These are phyloP conservation scores for Gasteruption jaculator DNA, from an alignment of 2,888 invertebrate species.

Conservation along the genomic window DNA sequence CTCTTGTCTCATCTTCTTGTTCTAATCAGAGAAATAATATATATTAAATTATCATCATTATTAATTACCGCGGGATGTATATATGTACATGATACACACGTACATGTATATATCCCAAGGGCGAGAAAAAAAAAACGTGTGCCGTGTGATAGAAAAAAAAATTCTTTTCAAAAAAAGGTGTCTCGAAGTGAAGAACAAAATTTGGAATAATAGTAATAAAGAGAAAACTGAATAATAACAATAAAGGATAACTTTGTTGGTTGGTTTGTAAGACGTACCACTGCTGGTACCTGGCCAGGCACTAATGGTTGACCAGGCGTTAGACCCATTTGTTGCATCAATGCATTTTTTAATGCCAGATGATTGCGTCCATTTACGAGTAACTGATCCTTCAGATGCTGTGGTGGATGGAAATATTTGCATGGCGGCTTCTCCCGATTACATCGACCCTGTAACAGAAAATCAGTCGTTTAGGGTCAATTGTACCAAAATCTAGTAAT, in stretches of 20 bases:
- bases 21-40: no score
- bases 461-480: slow-evolving; percentile 22
- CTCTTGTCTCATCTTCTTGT: no score
- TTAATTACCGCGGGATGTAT: no score
- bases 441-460: slow-evolving; percentile 89
- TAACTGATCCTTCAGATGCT: slow-evolving; percentile 99
- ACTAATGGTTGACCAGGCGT: slow-evolving; percentile 86
- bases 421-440: slow-evolving; percentile 99
- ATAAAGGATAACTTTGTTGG: background rate
- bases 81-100: no score
- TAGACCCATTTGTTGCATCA: slow-evolving; percentile 95
- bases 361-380: slow-evolving; percentile 99
- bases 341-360: slow-evolving; percentile 96
- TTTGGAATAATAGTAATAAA: slow-evolving; percentile 3
- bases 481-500: slow-evolving; percentile 3
- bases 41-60: no score
- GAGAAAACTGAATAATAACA: slow-evolving; percentile 13
- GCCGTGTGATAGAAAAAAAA: no score
- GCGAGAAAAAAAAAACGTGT: no score
- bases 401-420: slow-evolving; percentile 99
- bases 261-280: slow-evolving; percentile 77
- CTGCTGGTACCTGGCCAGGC: slow-evolving; percentile 88
- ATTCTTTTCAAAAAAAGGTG: background rate
- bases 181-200: background rate
- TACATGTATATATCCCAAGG: no score